Evolutionary conservation across 2,113 vertebrate genomes (phyloP), one percentile per base, ranked within the genome.

Genomic region (Canis aureus): DNA sequence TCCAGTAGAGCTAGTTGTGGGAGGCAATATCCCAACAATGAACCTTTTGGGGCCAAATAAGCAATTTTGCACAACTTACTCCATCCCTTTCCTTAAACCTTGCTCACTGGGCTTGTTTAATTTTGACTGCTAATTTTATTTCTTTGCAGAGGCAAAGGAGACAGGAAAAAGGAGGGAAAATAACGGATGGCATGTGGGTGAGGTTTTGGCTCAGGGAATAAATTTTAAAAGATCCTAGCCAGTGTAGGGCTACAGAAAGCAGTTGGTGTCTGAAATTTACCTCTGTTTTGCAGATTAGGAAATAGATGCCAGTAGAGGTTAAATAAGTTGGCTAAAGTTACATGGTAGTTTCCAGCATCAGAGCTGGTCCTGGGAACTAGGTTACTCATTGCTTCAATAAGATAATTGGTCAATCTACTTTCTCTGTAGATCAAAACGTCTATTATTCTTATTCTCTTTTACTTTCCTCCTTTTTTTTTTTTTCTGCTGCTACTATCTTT

Each of bases 111-210:
- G 49, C 38, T 95, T 97, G 87, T 96, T 98, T 96, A 97, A 94
- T 73, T 97, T 97, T 97, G 90, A 95, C 95, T 94, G 73, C 89
- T 97, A 96, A 95, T 97, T 97, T 98, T 98, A 96, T 95, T 97
- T 97, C 95, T 94, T 80, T 97, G 80, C 55, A 94, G 86, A 96
- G 64, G 93, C 62, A 96, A 89, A 97, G 86, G 84, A 97, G 89
- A 94, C 86, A 95, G 92, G 95, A 81, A 97, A 96, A 95, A 96
- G 79, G 71, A 89, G 94, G 51, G 83, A 53, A 95, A 95, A 90
- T 93, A 96, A 95, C 90, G 96, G 89, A 97, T 96, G 94, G 87
- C 67, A 95, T 97, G 90, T 90, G 55, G 80, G 76, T 96, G 81
- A 97, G 84, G 78, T 96, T 95, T 96, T 94, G 96, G 83, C 90